Conservation (phyloP, 2,113 vertebrate genomes). For the Sphaerodactylus townsendi region DNA sequence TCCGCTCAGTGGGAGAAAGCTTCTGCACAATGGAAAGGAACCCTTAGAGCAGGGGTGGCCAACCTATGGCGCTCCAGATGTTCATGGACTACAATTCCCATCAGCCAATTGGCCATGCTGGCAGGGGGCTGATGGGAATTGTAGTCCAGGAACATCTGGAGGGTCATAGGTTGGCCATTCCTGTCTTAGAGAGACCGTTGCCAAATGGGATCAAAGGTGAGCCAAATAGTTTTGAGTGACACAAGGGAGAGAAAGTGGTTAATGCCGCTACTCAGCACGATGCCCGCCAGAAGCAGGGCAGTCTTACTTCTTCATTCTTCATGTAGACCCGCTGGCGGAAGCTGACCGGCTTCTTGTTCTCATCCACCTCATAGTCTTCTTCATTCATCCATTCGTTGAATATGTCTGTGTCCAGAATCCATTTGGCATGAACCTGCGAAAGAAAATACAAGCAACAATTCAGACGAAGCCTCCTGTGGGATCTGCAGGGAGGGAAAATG, state of each 20-base stretch:
- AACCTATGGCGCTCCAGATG: no score
- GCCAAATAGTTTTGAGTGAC: not conserved
- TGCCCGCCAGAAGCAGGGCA: not conserved
- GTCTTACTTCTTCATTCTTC: conserved; percentile 90
- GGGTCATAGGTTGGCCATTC: no score
- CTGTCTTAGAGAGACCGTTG: no score
- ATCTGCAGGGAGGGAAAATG: no score
- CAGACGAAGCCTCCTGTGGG: no score
- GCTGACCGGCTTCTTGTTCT: conserved; percentile 88
- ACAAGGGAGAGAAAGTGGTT: accelerated
- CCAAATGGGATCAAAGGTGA: not conserved
- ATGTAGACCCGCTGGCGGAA: conserved; percentile 90
- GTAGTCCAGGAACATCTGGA: no score
- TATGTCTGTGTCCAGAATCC: conserved; percentile 92
- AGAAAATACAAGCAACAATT: not conserved
- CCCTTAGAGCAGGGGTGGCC: no score
- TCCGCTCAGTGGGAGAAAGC: no score
- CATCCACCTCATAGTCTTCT: conserved; percentile 96
- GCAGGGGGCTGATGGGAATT: no score
- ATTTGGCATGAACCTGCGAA: conserved; percentile 90
- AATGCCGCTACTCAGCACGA: not conserved
- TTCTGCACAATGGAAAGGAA: no score
- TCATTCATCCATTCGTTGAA: conserved; percentile 99
- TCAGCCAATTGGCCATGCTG: no score
- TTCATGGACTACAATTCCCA: no score